These are phyloP conservation scores for Smittia sp. DNA, from an alignment of 2,888 invertebrate species.

Conservation along the genomic window DNA sequence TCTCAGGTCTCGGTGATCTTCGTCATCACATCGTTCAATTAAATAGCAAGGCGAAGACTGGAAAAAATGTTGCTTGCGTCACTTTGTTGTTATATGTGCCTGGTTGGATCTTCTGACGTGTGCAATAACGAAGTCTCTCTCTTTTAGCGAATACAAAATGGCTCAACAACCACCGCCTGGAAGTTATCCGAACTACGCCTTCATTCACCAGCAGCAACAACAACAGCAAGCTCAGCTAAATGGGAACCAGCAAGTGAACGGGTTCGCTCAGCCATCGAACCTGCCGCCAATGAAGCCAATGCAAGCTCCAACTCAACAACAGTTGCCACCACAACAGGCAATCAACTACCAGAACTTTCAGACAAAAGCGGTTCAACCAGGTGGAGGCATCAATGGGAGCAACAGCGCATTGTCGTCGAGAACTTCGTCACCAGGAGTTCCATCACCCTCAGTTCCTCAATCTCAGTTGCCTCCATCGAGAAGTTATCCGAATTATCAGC, in stretches of 20 bases:
- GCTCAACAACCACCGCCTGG: conserved; percentile 35
- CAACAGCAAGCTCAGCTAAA: not conserved
- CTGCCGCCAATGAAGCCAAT: conserved; percentile 19
- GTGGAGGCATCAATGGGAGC: conserved; percentile 28
- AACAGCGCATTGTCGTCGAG: conserved; percentile 51
- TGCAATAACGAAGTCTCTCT: not conserved
- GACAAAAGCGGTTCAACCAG: conserved; percentile 31
- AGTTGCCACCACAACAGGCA: not conserved
- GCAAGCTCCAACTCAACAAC: conserved; percentile 13
- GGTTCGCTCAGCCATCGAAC: not conserved
- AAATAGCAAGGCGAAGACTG: too few species aligned
- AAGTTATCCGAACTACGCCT: conserved; percentile 15
- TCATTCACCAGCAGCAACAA: conserved; percentile 2
- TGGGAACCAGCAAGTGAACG: conserved; percentile 12
- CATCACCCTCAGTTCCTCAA: conserved; percentile 16
- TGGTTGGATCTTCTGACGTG: not conserved
- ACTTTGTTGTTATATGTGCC: not conserved
- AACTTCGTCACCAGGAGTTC: conserved; percentile 49
- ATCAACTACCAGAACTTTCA: conserved; percentile 40
- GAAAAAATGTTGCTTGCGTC: conserved; percentile 1
- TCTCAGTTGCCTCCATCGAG: conserved; percentile 36
- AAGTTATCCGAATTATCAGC: conserved; percentile 36
- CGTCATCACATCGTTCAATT: not conserved
- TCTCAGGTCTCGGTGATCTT: not conserved
- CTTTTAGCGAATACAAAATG: conserved; percentile 24